phyloP scores from a whole-genome alignment of 2,797 vertebrate species.

The Mastacembelus armatus region DNA sequence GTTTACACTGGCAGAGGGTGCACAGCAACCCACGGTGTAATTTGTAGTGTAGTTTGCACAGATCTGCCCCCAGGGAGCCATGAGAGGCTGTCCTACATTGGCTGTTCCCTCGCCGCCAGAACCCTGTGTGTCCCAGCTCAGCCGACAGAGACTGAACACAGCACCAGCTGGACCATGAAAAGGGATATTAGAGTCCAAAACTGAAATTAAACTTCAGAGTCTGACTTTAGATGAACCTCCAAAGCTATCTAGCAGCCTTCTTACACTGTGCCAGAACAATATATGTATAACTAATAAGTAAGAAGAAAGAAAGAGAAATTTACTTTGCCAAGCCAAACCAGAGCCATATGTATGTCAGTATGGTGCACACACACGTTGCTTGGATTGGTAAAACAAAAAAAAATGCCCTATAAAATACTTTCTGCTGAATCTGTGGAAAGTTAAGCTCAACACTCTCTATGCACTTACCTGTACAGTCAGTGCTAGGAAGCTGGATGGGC shows the following conservation, averaged over 20 bases:
- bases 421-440: conserved; percentile 84
- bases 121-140: conserved; percentile 55
- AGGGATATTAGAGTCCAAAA: conserved; percentile 68
- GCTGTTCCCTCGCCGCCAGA: conserved; percentile 52
- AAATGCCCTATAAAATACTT: conserved; percentile 79
- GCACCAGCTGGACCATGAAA: conserved; percentile 64
- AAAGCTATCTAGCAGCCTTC: conserved; percentile 74
- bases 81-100: conserved; percentile 67
- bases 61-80: conserved; percentile 76
- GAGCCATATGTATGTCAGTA: conserved; percentile 69
- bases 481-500: conserved; percentile 41
- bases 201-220: conserved; percentile 74
- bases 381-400: conserved; percentile 73
- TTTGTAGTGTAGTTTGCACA: conserved; percentile 79
- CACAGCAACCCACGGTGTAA: conserved; percentile 82
- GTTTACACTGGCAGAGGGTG: conserved; percentile 76
- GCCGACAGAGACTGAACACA: conserved; percentile 70
- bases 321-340: conserved; percentile 59
- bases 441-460: conserved; percentile 52
- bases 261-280: conserved; percentile 69
- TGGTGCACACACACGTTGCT: conserved; percentile 68
- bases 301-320: conserved; percentile 51
- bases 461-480: conserved; percentile 81
- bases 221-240: conserved; percentile 68
- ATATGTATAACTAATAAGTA: conserved; percentile 77